Percentiles rank a stretch among this genome's conserved stretches.
phyloP scores from a whole-genome alignment of 1,140 invertebrate genomes.

The Saccostrea echinata region DNA sequence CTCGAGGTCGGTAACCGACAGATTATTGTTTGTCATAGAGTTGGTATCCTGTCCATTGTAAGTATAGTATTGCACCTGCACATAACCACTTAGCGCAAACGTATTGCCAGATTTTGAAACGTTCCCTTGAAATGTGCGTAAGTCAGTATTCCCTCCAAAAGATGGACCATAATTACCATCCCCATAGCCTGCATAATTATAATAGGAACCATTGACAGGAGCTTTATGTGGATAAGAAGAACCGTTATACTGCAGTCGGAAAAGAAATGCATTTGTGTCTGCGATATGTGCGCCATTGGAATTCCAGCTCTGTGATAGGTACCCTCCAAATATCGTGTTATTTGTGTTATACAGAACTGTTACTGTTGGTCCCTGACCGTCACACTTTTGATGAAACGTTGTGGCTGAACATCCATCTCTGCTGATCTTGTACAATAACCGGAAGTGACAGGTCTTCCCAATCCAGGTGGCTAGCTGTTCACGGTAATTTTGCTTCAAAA shows the following conservation, averaged over 20 bases:
- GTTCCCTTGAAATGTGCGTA: not conserved
- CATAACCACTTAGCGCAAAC: not conserved
- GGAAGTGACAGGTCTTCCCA: constrained; percentile 45
- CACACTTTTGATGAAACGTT: constrained; percentile 62
- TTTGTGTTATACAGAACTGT: constrained; percentile 57
- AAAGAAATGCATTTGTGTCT: constrained; percentile 63
- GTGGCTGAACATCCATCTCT: constrained; percentile 55
- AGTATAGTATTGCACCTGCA: not conserved
- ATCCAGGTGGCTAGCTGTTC: constrained; percentile 57
- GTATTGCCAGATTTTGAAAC: not conserved
- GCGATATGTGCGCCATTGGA: constrained; percentile 14
- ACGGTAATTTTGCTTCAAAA: constrained; percentile 38
- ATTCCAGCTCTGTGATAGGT: constrained; percentile 59
- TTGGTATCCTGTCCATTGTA: constrained; percentile 7
- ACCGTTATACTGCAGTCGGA: constrained; percentile 52
- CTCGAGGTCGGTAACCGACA: constrained; percentile 20
- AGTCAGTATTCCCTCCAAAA: constrained; percentile 51
- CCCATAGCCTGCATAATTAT: constrained; percentile 24
- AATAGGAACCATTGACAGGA: not conserved
- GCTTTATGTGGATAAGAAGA: constrained; percentile 23
- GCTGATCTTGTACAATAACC: constrained; percentile 56
- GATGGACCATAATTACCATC: constrained; percentile 48
- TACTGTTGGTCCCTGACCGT: constrained; percentile 62
- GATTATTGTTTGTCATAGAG: not conserved
- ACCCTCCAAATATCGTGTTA: constrained; percentile 59